Percentiles rank a stretch among this genome's conserved stretches.
Evolutionary conservation across 1,140 invertebrate genomes (phyloP).

Genomic region (Scaptomyza graminum): DNA sequence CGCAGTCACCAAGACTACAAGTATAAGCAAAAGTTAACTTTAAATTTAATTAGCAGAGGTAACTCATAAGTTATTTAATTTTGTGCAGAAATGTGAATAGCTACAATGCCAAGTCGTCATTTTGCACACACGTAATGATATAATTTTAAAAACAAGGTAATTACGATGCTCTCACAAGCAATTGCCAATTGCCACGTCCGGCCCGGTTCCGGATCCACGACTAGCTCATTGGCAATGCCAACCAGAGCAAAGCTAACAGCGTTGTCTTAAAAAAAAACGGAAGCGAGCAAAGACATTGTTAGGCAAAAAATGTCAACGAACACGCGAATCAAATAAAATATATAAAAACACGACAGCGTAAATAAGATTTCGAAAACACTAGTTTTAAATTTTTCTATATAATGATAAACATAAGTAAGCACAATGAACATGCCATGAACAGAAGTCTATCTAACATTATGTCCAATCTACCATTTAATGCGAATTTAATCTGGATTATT

Average conservation of each 20-base stretch:
- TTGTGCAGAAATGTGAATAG: neutral
- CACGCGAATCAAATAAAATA: constrained; percentile 48
- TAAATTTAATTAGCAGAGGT: no score
- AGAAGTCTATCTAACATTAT: no score
- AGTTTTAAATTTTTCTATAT: no score
- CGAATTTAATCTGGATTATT: no score
- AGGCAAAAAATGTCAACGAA: constrained; percentile 1
- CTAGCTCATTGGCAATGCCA: constrained; percentile 73
- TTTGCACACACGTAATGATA: neutral
- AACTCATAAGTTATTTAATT: neutral
- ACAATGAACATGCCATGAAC: no score
- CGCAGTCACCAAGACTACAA: no score
- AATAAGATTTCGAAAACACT: constrained; percentile 2
- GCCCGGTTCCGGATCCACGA: constrained; percentile 36
- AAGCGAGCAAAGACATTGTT: constrained; percentile 43
- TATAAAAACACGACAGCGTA: constrained; percentile 6
- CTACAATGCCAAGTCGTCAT: neutral
- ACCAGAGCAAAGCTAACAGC: constrained; percentile 67
- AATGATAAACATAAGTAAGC: no score
- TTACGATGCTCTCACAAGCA: constrained; percentile 63
- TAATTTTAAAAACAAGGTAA: constrained; percentile 45
- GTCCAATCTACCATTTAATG: no score
- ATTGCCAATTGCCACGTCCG: constrained; percentile 60
- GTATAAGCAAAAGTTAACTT: no score
- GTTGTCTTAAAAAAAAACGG: constrained; percentile 52